Base-by-base conservation (phyloP, 2,888 invertebrate species). In the Metalampra italica region DNA sequence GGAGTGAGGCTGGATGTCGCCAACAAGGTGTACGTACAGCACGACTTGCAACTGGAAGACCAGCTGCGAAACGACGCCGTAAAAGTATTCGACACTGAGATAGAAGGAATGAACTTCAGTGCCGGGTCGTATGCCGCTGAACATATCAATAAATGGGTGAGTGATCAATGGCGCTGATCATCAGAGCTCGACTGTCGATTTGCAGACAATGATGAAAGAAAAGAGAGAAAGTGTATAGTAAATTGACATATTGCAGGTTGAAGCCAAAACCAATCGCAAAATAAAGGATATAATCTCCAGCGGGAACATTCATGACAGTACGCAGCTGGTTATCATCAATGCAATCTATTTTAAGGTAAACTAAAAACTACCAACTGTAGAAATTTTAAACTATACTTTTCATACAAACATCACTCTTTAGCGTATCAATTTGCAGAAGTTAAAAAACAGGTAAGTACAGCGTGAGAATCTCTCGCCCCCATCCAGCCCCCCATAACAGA, bases 101-200 rank as follows among this genome's bases (percentile, higher is more conserved):
- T 93, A 4, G 90, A 93, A 63, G 81, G 83, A 41, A 54, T 95
- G 0, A 74, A 95, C 65, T 96, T 96, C 60, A 59, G 49, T 0
- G 57, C 91, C 30, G 74, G 88, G 0, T 63, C 61, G 0, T 75
- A 68, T 13, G 90, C 92, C 1, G 90, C 88, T 0, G 61, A 82
- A 0, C 75, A 71, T 0, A 96, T 98, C 43, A 98, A 98, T 69
- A 62, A 76, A 30, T 97, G 97, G 96, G 96, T 89, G 67, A 66
- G 57, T 51, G 44, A 9, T 13, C n/a, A n/a, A n/a, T n/a, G n/a
- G n/a, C n/a, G n/a, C n/a, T n/a, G n/a, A n/a, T n/a, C n/a, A n/a
- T n/a, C n/a, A n/a, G n/a, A n/a, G n/a, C n/a, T n/a, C n/a, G n/a
- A n/a, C n/a, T n/a, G n/a, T n/a, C n/a, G n/a, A n/a, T n/a, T n/a